Base-by-base conservation (phyloP, 2,888 invertebrate genomes). In the Galeruca laticollis region DNA sequence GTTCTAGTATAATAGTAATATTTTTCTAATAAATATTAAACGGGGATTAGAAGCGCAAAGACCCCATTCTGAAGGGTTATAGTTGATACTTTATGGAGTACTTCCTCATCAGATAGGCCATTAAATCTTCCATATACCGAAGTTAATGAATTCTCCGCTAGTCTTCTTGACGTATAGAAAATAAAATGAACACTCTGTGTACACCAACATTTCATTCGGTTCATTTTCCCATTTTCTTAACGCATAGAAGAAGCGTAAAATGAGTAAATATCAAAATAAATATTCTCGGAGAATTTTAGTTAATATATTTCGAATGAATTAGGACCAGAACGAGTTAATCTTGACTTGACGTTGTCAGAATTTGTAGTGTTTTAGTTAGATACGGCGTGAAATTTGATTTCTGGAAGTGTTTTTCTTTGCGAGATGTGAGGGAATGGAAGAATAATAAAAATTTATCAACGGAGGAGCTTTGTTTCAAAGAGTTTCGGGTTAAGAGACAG, bases 41-140 rank as follows among this genome's bases (percentile, higher is more conserved):
- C 15, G 57, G 52, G n/a, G 60, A 40, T 64, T 51, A 51, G 33
- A 60, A 47, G 60, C 54, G 56, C 40, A 47, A 40, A 57, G 68
- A 60, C 65, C 65, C 62, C 60, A 72, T 64, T 64, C 61, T 49
- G 43, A 71, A 60, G 63, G 68, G 26, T 26, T 67, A 61, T 47
- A 62, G 70, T 68, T 69, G 71, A 72, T 73, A 69, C 74, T 76
- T 76, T 71, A 75, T 65, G 71, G 68, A 66, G 73, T 66, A 64
- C 69, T 65, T 70, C 74, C 70, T 71, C 78, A 79, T 79, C 77
- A 77, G 78, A 78, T 79, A 79, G 75, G 74, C 76, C 78, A 77
- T 79, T 79, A 79, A 78, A 72, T 72, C 69, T 69, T 72, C 70
- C 73, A 74, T 76, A 74, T 75, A 65, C 72, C 68, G 61, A 33